Evolutionary conservation across 2,797 vertebrate genomes (phyloP), one percentile per base, ranked within the genome.

Genomic region (Lerista edwardsae): DNA sequence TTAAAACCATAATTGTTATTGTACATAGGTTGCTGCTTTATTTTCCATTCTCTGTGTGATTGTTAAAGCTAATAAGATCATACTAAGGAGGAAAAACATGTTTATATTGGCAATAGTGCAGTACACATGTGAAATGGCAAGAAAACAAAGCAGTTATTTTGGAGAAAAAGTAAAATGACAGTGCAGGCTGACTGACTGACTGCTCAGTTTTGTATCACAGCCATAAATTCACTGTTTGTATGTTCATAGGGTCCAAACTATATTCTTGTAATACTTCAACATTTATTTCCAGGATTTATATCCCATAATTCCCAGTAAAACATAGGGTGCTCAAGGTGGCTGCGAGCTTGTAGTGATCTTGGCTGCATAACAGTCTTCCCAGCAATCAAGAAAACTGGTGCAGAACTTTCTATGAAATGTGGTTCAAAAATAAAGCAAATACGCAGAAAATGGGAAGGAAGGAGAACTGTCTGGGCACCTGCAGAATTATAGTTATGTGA

Each of bases 1-100:
- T 68, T 85, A 44, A 68, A 85, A 55, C 74, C n/a, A 51, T 76
- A 51, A 5, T 76, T 84, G 29, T 68, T 82, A 80, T 17, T 25
- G 9, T 59, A 21, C 69, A 72, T 31, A 67, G 55, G 47, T 19
- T 27, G 17, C 15, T 89, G 62, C 83, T 84, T 17, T 21, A 71
- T 59, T 41, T 10, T 8, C 72, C 47, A 59, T 74, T 85, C 75
- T 79, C 1, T 47, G n/a, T 73, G 59, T 74, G 59, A 69, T 51
- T 29, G 36, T 85, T 83, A 34, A 79, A 75, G 80, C 23, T 72
- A 64, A 23, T 67, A 25, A 79, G 57, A 7, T 64, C 77, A 29
- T 73, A 15, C 55, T 91, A n/a, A n/a, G n/a, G 82, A 64, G 71
- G 71, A 75, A 19, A 76, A 76, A 21, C 23, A 62, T 39, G 72